phyloP scores from a whole-genome alignment of 2,113 vertebrate species.

The Apus apus region DNA sequence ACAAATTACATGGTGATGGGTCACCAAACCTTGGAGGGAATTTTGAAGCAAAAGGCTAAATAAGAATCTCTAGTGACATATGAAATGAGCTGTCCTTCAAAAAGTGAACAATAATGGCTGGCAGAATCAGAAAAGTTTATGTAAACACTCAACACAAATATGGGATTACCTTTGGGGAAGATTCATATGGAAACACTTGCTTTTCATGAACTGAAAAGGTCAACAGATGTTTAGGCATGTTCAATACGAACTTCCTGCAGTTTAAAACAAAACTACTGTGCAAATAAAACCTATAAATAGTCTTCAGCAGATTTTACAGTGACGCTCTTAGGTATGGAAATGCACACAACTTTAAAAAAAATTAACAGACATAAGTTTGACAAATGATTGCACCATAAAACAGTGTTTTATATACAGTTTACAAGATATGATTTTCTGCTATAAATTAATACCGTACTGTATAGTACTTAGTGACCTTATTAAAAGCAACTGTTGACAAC shows the following conservation, averaged over 20 bases:
- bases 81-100: slow-evolving; percentile 56
- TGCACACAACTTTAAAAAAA: slow-evolving; percentile 72
- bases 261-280: slow-evolving; percentile 73
- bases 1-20: neutral
- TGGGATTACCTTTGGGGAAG: slow-evolving; percentile 74
- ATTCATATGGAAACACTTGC: slow-evolving; percentile 60
- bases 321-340: slow-evolving; percentile 78
- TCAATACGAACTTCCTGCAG: slow-evolving; percentile 66
- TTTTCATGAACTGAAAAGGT: slow-evolving; percentile 69
- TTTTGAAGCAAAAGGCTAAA: slow-evolving; percentile 15
- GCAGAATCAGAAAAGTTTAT: slow-evolving; percentile 60
- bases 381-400: slow-evolving; percentile 82
- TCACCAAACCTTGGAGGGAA: slow-evolving; percentile 45
- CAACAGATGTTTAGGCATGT: slow-evolving; percentile 70
- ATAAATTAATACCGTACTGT: slow-evolving; percentile 83
- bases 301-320: slow-evolving; percentile 80
- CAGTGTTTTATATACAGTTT: slow-evolving; percentile 84
- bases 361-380: slow-evolving; percentile 76
- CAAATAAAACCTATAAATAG: slow-evolving; percentile 80
- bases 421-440: slow-evolving; percentile 78
- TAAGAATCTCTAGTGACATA: slow-evolving; percentile 33
- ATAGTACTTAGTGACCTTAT: slow-evolving; percentile 76
- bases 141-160: slow-evolving; percentile 69
- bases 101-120: slow-evolving; percentile 59
- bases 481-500: slow-evolving; percentile 75